A percentile compares a stretch with the other conserved stretches of the same genome.
Evolutionary conservation across 2,888 invertebrate genomes (phyloP).

Genomic region (Palloptera scutellata): DNA sequence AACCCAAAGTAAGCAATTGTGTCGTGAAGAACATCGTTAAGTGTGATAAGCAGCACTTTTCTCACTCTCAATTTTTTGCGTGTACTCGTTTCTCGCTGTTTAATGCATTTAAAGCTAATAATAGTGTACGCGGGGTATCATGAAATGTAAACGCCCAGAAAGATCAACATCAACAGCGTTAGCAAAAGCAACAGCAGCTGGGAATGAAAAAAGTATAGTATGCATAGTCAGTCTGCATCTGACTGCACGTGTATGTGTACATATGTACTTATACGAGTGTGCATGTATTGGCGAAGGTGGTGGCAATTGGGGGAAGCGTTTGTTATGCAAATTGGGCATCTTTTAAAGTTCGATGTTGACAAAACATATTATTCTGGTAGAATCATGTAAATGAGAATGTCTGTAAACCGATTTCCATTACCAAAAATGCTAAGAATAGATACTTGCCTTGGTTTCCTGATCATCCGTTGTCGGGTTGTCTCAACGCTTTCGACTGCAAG

Average conservation of each 20-base stretch:
- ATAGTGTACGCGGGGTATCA: slow-evolving; percentile 46
- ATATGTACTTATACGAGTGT: too few relatives aligned
- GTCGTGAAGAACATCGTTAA: slow-evolving; percentile 49
- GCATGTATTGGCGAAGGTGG: too few relatives aligned
- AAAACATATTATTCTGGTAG: slow-evolving; percentile 8
- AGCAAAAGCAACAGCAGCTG: slow-evolving; percentile 35
- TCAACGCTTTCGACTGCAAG: slow-evolving; percentile 1
- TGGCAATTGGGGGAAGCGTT: too few relatives aligned
- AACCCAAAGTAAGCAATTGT: slow-evolving; percentile 45
- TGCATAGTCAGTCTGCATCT: too few relatives aligned
- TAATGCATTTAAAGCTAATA: slow-evolving; percentile 51
- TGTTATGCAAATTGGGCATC: too few relatives aligned
- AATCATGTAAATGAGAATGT: slow-evolving; percentile 30
- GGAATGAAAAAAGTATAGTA: slow-evolving; percentile 28
- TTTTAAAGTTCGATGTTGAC: neutral
- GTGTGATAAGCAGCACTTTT: slow-evolving; percentile 57
- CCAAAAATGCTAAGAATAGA: neutral
- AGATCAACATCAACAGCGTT: slow-evolving; percentile 48
- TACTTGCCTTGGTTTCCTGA: neutral
- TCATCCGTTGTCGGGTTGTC: neutral
- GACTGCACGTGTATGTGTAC: too few relatives aligned
- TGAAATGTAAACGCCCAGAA: slow-evolving; percentile 46
- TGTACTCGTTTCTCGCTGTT: slow-evolving; percentile 15
- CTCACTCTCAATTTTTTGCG: slow-evolving; percentile 53
- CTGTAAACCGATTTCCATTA: slow-evolving; percentile 30